Conservation (phyloP, 2,888 invertebrate genomes). For the Carabus problematicus region DNA sequence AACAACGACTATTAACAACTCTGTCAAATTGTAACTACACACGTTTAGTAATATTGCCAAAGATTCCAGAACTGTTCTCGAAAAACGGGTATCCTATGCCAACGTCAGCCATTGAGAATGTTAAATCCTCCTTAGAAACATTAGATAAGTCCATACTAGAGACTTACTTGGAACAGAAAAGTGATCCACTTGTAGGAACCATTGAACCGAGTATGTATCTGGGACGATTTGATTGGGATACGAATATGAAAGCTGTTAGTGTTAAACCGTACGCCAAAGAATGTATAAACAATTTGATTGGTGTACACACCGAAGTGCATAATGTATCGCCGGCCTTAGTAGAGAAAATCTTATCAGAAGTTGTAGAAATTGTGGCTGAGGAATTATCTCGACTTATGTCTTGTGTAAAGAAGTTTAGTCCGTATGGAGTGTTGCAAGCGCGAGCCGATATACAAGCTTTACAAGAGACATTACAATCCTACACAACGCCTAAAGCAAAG, state of each 20-base stretch:
- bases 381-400: constrained; percentile 88
- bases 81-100: constrained; percentile 79
- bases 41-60: constrained; percentile 73
- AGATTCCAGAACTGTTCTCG: constrained; percentile 72
- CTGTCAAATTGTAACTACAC: constrained; percentile 90
- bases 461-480: constrained; percentile 69
- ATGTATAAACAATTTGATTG: constrained; percentile 81
- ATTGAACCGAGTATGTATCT: constrained; percentile 97
- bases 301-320: constrained; percentile 80
- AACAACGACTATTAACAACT: constrained; percentile 82
- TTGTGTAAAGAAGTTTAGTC: constrained; percentile 74
- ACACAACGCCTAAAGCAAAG: constrained; percentile 72
- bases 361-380: constrained; percentile 91
- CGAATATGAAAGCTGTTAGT: constrained; percentile 76
- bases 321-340: constrained; percentile 81
- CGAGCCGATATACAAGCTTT: constrained; percentile 77
- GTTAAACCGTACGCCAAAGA: constrained; percentile 89
- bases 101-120: constrained; percentile 71
- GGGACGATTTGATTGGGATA: constrained; percentile 86
- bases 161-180: constrained; percentile 87
- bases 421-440: constrained; percentile 78
- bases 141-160: constrained; percentile 74
- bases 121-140: constrained; percentile 68
- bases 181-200: constrained; percentile 93
- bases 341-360: constrained; percentile 73